Evolutionary conservation across 2,888 invertebrate genomes (phyloP).

Genomic region (Athalia rosae): DNA sequence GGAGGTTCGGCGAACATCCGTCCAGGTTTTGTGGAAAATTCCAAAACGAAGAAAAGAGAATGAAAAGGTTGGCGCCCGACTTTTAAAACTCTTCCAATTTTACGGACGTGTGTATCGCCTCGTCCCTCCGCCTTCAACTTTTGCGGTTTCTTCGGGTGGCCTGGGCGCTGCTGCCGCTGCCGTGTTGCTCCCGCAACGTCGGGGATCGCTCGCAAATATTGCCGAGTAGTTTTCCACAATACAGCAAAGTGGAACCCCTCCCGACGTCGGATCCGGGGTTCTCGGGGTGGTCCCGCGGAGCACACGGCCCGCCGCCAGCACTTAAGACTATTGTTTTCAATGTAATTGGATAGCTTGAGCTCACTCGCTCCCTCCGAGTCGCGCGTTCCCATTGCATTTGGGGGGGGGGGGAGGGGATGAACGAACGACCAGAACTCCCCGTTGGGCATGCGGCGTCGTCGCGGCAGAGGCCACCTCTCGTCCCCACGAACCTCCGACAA

Average conservation of each 20-base stretch:
- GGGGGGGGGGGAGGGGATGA: too few species aligned
- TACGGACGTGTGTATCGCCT: too few species aligned
- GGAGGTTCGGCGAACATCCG: too few species aligned
- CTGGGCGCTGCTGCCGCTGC: too few species aligned
- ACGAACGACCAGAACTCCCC: constrained; percentile 48
- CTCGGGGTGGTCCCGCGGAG: constrained; percentile 57
- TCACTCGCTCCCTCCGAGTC: constrained; percentile 50
- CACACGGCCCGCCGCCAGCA: constrained; percentile 68
- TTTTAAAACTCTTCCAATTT: background rate
- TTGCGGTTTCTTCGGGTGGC: background rate
- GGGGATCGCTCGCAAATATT: constrained; percentile 15
- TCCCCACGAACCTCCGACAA: constrained; percentile 69
- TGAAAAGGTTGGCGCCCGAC: too few species aligned
- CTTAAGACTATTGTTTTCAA: constrained; percentile 76
- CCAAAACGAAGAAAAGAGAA: too few species aligned
- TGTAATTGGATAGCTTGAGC: constrained; percentile 74
- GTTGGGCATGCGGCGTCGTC: constrained; percentile 50
- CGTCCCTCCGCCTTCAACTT: background rate
- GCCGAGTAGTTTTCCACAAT: constrained; percentile 36
- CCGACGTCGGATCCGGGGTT: constrained; percentile 39
- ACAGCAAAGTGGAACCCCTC: constrained; percentile 38
- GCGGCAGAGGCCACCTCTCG: constrained; percentile 58
- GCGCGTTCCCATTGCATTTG: constrained; percentile 41
- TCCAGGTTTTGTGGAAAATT: too few species aligned
- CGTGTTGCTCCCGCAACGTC: background rate